phyloP scores from a whole-genome alignment of 2,797 vertebrate species.

The Smutsia gigantea region DNA sequence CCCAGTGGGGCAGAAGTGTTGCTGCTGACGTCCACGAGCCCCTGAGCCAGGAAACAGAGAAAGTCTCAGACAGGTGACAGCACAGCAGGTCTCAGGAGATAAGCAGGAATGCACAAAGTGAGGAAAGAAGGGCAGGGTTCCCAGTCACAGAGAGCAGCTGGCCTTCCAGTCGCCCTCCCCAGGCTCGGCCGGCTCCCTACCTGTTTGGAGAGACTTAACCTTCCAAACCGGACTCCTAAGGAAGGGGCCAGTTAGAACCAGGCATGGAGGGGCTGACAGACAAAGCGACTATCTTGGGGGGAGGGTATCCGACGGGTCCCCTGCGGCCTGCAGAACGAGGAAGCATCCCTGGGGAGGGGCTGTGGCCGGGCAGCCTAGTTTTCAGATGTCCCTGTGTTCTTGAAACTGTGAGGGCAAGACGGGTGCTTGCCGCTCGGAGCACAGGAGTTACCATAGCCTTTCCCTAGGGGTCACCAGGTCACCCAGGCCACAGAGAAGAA shows the following conservation, averaged over 20 bases:
- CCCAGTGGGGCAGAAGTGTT: background rate
- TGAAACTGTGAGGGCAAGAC: slow-evolving; percentile 31
- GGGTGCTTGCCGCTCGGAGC: background rate
- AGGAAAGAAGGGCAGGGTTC: background rate
- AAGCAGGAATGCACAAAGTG: background rate
- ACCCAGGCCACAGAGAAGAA: background rate
- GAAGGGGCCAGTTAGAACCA: background rate
- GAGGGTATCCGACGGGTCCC: background rate
- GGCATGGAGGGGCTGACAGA: background rate
- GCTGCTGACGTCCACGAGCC: background rate
- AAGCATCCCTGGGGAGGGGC: background rate
- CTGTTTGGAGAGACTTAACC: background rate
- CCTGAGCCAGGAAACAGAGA: background rate
- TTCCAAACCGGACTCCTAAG: background rate
- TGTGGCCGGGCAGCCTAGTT: background rate
- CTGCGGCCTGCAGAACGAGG: background rate
- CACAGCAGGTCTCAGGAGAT: background rate
- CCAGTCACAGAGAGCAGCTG: background rate
- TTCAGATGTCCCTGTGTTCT: background rate
- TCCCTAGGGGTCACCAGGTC: slow-evolving; percentile 12
- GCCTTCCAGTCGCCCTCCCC: background rate
- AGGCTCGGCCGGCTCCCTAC: background rate
- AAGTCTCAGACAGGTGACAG: background rate
- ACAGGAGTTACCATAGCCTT: background rate
- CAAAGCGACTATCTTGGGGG: background rate